Conservation (phyloP, 2,797 vertebrate genomes). For the Ctenopoma kingsleyae region DNA sequence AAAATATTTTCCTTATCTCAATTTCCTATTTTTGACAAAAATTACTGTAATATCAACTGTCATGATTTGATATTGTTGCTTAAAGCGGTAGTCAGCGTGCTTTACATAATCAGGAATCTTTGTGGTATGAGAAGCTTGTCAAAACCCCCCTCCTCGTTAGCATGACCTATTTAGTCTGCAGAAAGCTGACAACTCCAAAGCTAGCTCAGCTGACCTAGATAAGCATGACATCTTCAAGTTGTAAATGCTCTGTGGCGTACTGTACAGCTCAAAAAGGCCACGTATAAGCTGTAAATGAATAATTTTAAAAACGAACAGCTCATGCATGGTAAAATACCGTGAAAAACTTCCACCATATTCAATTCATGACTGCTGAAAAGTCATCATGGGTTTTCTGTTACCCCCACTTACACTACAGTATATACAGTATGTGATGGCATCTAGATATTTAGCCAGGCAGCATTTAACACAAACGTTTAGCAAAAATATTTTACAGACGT, state of each 20-base stretch:
- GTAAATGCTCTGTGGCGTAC: conserved; percentile 6
- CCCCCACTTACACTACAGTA: background rate
- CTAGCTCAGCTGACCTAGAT: conserved; percentile 71
- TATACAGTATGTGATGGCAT: background rate
- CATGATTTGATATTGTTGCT: conserved; percentile 41
- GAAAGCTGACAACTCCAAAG: conserved; percentile 66
- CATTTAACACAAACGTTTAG: background rate
- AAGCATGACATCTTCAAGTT: conserved; percentile 43
- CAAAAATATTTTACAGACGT: background rate
- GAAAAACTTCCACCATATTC: background rate
- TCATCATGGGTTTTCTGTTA: background rate
- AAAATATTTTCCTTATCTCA: conserved; percentile 6
- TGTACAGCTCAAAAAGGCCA: conserved; percentile 9
- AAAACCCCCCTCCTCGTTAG: conserved; percentile 51
- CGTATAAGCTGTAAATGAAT: conserved; percentile 5
- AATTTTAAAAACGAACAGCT: conserved; percentile 1
- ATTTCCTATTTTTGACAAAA: conserved; percentile 9
- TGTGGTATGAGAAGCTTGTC: conserved; percentile 54
- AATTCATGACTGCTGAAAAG: conserved; percentile 8
- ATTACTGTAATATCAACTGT: conserved; percentile 29
- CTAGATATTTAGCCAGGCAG: background rate
- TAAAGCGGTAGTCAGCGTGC: conserved; percentile 24
- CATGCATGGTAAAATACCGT: background rate
- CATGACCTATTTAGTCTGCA: conserved; percentile 76
- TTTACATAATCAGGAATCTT: conserved; percentile 61